These are phyloP conservation scores for Hesperophylax magnus DNA, from an alignment of 1,140 invertebrate genomes.

Conservation along the genomic window DNA sequence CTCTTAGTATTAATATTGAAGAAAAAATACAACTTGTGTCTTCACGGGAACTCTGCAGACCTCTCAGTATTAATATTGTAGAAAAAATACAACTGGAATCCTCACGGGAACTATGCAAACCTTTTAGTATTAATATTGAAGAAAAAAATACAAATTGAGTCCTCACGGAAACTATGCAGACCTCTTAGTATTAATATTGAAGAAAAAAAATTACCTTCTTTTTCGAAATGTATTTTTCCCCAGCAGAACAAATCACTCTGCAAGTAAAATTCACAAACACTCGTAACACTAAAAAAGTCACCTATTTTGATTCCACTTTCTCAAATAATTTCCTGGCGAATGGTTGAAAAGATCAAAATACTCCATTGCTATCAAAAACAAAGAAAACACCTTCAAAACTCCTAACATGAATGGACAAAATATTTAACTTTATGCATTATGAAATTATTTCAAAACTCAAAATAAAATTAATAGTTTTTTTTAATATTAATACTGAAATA, in stretches of 20 bases:
- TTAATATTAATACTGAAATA: background rate
- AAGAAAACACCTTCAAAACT: background rate
- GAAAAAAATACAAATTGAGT: too few relatives aligned
- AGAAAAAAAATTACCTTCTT: too few relatives aligned
- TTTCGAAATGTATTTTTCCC: too few relatives aligned
- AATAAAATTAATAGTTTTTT: background rate
- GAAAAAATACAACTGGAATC: too few relatives aligned
- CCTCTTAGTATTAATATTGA: too few relatives aligned
- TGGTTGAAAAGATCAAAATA: conserved; percentile 14
- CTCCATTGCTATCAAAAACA: background rate
- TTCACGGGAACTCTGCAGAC: too few relatives aligned
- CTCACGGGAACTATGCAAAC: too few relatives aligned
- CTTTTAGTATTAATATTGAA: too few relatives aligned
- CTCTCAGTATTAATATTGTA: too few relatives aligned
- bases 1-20: too few relatives aligned
- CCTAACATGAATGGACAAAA: background rate
- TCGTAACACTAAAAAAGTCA: background rate
- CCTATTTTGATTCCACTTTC: conserved; percentile 27
- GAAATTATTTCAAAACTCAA: background rate
- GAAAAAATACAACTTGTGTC: too few relatives aligned
- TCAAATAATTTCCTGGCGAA: conserved; percentile 11
- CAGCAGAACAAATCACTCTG: background rate
- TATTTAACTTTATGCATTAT: background rate
- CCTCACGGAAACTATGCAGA: too few relatives aligned
- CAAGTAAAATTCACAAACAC: background rate